Base-by-base conservation (phyloP, 2,797 vertebrate species). In the Glossophaga mutica region DNA sequence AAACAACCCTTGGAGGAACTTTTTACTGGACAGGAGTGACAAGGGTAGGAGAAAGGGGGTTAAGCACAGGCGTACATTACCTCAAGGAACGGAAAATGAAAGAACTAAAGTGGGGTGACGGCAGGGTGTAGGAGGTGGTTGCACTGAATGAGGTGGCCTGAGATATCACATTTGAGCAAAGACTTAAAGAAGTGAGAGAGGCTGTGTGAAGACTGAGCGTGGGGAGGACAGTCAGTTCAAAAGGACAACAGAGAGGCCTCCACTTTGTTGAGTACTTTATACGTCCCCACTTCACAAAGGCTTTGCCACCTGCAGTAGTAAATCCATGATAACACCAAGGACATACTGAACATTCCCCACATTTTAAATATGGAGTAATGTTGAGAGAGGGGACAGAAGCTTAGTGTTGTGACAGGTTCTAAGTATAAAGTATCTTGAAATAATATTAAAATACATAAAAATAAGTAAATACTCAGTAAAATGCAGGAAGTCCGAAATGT, bases 241-340 rank as follows among this genome's bases (percentile, higher is more conserved):
- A 70, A 11, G n/a, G 19, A 32, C 50, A 67, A 24, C 48, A 21
- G 14, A 68, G 18, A 82, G 24, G 3, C 6, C 50, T 5, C 11
- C 6, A 0, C 8, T 44, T 8, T n/a, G 34, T 19, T 0, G 10
- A 65, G 44, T 67, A 8, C 14, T 65, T 0, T 16, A 0, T 50
- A 29, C 7, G 18, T 52, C 39, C 9, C 32, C 14, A 14, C 24
- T 18, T 18, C 32, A n/a, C 3, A 1, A 39, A 32, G 37, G 37
- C 42, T 16, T 29, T 12, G 46, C 67, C 73, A 26, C 52, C 7
- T 1, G 26, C 19, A 14, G 19, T 68, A 5, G 1, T 48, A 48
- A 42, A 44, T 21, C n/a, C n/a, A 4, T 0, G 0, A 1, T 9
- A 10, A n/a, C 74, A 48, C 55, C n/a, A 15, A 50, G 32, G 21